Base-by-base conservation (phyloP, 2,113 vertebrate genomes). In the Nothoprocta perdicaria region DNA sequence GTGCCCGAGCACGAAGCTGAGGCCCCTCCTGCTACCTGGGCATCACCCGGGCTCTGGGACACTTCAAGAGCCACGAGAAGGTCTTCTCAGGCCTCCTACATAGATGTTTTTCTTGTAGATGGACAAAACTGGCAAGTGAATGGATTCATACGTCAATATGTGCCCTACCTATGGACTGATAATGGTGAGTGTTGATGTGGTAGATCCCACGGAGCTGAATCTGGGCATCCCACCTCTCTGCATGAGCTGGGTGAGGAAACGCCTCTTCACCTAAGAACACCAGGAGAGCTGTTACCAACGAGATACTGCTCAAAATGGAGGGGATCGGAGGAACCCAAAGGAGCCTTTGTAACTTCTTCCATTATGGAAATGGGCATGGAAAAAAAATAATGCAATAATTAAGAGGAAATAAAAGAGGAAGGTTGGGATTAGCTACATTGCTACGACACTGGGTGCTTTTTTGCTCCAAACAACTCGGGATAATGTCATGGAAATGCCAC, bases 321-420 rank as follows among this genome's bases (percentile, higher is more conserved):
- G 14, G 18, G 12, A 69, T 33, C 55, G 68, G 38, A 22, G 2
- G 68, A 58, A 69, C 29, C 33, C 46, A 73, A 35, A 45, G 50
- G 76, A 62, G 19, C 17, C 65, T 72, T 80, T 58, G 61, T 33
- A 84, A 52, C 43, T 77, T 17, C 48, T 41, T 35, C 16, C 50
- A 5, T 61, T 67, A 71, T 41, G 53, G 58, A 67, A 86, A 61
- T 38, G 15, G 60, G 24, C 22, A 35, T 15, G 38, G 8, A 50
- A 60, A 91, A 80, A 72, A 72, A 76, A 88, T 72, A 16, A 61
- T 40, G 66, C 40, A 78, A 50, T 27, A 88, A 57, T 62, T 62
- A 61, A 61, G 6, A 57, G n/a, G 9, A 43, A 48, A 61, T 40
- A n/a, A 52, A 48, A 45, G 26, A 3, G 23, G 76, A 62, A 5